Conservation (phyloP, 2,797 vertebrate genomes). For the Labroides dimidiatus region DNA sequence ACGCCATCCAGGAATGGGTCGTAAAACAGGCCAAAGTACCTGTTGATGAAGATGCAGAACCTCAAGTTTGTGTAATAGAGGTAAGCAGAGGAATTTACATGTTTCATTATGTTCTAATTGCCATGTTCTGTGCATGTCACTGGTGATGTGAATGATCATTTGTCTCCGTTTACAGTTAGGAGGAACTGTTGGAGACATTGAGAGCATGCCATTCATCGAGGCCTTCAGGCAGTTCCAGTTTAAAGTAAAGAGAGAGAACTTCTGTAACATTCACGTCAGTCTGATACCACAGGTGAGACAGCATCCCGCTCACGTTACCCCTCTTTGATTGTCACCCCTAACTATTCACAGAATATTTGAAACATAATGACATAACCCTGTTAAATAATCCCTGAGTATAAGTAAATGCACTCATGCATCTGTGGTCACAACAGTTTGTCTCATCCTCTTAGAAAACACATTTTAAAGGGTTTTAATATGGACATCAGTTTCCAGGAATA, state of each 20-base stretch:
- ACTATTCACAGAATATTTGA: too few relatives aligned
- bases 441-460: too few relatives aligned
- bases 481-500: too few relatives aligned
- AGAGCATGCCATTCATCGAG: constrained; percentile 98
- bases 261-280: constrained; percentile 97
- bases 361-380: too few relatives aligned
- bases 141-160: background rate
- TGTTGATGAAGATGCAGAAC: constrained; percentile 93
- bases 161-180: constrained; percentile 84
- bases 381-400: too few relatives aligned
- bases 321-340: too few relatives aligned
- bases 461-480: too few relatives aligned
- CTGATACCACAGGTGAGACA: constrained; percentile 92
- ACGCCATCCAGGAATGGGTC: constrained; percentile 98
- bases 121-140: background rate
- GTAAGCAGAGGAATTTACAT: constrained; percentile 66
- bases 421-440: too few relatives aligned
- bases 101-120: background rate
- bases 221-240: constrained; percentile 98
- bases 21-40: constrained; percentile 93
- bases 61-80: constrained; percentile 98
- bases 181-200: constrained; percentile 95
- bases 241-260: constrained; percentile 95
- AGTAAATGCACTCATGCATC: too few relatives aligned
- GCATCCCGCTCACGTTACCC: background rate